Conservation (phyloP, 2,888 invertebrate genomes). For the Blastobasis adustella region DNA sequence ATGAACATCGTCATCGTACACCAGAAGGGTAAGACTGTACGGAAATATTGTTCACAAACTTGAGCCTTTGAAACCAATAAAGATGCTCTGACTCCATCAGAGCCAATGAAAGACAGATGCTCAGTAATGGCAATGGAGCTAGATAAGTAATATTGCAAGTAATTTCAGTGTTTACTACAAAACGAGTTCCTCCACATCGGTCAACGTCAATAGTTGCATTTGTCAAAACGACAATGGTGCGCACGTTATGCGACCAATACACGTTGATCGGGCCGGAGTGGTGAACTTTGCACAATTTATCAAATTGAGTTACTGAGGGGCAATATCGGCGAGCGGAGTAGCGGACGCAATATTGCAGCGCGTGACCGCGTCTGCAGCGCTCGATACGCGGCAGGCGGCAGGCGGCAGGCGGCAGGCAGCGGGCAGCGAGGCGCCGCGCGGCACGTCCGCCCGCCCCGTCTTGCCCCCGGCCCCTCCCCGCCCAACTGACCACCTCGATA, state of each 20-base stretch:
- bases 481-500: conserved; percentile 73
- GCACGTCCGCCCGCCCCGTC: conserved; percentile 34
- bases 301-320: conserved; percentile 73
- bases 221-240: background rate
- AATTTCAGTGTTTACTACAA: too few relatives aligned
- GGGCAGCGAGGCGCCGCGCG: conserved; percentile 14
- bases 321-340: conserved; percentile 67
- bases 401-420: conserved; percentile 46
- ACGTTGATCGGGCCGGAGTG: conserved; percentile 37
- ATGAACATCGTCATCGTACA: too few relatives aligned
- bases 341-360: conserved; percentile 75
- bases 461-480: conserved; percentile 46
- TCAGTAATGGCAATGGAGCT: too few relatives aligned
- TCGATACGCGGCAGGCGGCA: conserved; percentile 62
- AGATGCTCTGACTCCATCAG: too few relatives aligned
- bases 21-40: too few relatives aligned
- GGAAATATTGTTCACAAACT: too few relatives aligned
- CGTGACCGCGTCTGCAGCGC: conserved; percentile 75
- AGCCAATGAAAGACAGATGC: too few relatives aligned
- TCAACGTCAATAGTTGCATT: too few relatives aligned
- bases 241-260: conserved; percentile 9
- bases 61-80: too few relatives aligned
- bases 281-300: conserved; percentile 71
- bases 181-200: too few relatives aligned
- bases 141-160: too few relatives aligned